Percentiles rank a stretch among this genome's conserved stretches.
phyloP scores from a whole-genome alignment of 2,888 invertebrate species.

The Thymelicus sylvestris region DNA sequence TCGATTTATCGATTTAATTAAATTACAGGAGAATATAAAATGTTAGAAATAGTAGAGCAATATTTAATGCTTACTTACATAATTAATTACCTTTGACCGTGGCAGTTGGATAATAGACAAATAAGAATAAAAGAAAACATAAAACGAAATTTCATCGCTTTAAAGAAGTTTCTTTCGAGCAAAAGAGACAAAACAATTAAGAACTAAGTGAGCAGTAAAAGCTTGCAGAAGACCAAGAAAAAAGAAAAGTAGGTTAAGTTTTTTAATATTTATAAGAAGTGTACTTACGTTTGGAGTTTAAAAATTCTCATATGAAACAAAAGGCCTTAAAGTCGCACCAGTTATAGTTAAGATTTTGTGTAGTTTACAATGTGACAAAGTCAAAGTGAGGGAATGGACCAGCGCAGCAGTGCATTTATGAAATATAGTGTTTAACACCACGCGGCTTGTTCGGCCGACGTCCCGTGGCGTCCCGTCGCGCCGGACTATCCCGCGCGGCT shows the following conservation, averaged over 20 bases:
- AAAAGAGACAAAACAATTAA: background rate
- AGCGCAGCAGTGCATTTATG: conserved; percentile 68
- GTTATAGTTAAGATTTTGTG: conserved; percentile 66
- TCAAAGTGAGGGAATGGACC: conserved; percentile 63
- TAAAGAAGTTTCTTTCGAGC: background rate
- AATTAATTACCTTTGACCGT: conserved; percentile 39
- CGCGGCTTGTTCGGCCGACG: conserved; percentile 64
- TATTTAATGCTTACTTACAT: no score
- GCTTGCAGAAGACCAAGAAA: no score
- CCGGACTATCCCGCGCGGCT: conserved; percentile 43
- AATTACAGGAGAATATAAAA: no score
- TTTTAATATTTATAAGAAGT: no score
- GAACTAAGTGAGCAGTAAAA: background rate
- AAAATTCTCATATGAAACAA: background rate
- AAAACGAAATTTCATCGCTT: background rate
- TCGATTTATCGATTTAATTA: no score
- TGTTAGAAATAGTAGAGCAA: no score
- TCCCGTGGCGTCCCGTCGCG: conserved; percentile 56
- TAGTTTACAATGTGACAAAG: conserved; percentile 58
- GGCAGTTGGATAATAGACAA: conserved; percentile 9
- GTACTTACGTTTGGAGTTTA: no score
- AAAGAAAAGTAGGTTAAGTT: no score
- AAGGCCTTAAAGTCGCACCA: background rate
- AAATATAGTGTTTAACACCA: conserved; percentile 82
- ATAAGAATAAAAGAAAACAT: background rate